Conservation (phyloP, 2,113 vertebrate genomes). For the Cyprinodon variegatus region DNA sequence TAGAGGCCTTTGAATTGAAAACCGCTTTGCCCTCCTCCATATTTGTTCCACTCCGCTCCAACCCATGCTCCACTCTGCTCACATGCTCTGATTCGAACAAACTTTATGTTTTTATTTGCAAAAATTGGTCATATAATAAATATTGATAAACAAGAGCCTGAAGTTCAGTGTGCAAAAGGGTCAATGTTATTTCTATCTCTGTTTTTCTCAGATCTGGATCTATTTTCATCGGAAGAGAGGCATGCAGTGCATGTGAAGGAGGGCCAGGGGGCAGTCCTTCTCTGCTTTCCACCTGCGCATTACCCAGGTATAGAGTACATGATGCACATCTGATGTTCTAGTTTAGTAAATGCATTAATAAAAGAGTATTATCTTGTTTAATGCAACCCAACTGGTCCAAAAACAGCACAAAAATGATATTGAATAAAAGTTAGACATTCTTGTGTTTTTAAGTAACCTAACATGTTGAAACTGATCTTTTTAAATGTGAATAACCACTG, state of each 20-base stretch:
- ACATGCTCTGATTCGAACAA: background rate
- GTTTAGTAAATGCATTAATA: no score
- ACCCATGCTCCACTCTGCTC: no score
- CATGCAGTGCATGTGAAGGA: constrained; percentile 88
- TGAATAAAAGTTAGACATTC: background rate
- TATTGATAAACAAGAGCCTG: background rate
- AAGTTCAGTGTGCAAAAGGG: background rate
- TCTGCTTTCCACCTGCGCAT: constrained; percentile 91
- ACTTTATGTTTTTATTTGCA: background rate
- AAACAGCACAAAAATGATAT: background rate
- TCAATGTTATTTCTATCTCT: constrained; percentile 17
- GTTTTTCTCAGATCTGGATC: constrained; percentile 86
- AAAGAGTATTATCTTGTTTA: background rate
- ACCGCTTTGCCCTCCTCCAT: no score
- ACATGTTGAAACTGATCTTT: no score
- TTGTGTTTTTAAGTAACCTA: background rate
- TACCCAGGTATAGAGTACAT: constrained; percentile 86
- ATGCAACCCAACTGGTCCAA: background rate
- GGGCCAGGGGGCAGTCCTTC: constrained; percentile 91
- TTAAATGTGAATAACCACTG: no score
- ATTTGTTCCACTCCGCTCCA: no score
- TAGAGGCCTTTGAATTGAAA: no score
- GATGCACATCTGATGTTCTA: background rate
- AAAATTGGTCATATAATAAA: background rate
- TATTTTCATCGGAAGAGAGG: constrained; percentile 93